phyloP scores from a whole-genome alignment of 2,113 vertebrate genomes.

The Nematolebias whitei region DNA sequence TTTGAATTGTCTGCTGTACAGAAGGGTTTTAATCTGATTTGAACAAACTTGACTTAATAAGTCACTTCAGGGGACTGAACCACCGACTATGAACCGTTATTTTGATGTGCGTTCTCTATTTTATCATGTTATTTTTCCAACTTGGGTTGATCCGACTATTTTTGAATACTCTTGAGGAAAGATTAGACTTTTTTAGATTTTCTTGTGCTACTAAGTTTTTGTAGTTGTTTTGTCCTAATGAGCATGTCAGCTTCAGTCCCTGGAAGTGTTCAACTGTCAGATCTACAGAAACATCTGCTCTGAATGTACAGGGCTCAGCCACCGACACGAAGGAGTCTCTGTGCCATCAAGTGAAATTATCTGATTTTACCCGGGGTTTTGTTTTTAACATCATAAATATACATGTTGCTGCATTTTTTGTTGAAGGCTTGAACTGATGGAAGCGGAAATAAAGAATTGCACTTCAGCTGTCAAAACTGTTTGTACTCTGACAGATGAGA shows the following conservation, averaged over 20 bases:
- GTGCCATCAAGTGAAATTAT: slow-evolving; percentile 29
- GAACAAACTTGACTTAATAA: slow-evolving; percentile 25
- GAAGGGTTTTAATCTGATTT: slow-evolving; percentile 25
- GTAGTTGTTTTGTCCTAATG: not conserved
- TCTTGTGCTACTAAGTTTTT: slow-evolving; percentile 30
- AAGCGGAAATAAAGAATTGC: slow-evolving; percentile 40
- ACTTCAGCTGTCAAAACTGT: slow-evolving; percentile 49
- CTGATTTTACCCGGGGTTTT: slow-evolving; percentile 8
- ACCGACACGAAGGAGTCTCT: slow-evolving; percentile 11
- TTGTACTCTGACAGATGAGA: slow-evolving; percentile 65
- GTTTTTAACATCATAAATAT: slow-evolving; percentile 57
- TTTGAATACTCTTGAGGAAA: slow-evolving; percentile 66
- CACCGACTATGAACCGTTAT: slow-evolving; percentile 56
- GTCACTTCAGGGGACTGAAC: slow-evolving; percentile 55
- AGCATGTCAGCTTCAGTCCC: not conserved
- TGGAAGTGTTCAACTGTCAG: not conserved
- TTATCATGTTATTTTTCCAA: slow-evolving; percentile 13
- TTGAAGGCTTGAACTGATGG: slow-evolving; percentile 42
- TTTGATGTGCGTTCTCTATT: slow-evolving; percentile 40
- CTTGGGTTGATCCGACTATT: slow-evolving; percentile 50
- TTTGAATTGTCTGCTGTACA: not conserved
- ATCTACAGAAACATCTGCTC: not conserved
- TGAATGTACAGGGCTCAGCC: not conserved
- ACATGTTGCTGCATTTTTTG: slow-evolving; percentile 48
- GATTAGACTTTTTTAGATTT: slow-evolving; percentile 41